A percentile compares a stretch with the other conserved stretches of the same genome.
Conservation (phyloP, 2,888 invertebrate species). For the Eumerus sabulonum region DNA sequence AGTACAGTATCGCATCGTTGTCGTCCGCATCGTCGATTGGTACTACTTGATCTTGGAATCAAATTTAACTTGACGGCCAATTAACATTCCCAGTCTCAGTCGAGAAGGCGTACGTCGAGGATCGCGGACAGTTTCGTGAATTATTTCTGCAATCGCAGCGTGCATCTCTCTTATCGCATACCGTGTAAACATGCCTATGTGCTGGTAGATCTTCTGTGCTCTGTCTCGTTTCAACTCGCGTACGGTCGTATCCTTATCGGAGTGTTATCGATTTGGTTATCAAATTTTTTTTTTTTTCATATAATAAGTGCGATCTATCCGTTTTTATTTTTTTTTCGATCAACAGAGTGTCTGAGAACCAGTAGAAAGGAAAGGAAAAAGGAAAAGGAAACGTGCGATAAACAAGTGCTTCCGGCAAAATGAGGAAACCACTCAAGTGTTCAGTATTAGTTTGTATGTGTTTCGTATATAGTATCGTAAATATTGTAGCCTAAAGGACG, state of each 20-base stretch:
- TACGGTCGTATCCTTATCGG: constrained; percentile 47
- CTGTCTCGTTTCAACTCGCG: constrained; percentile 21
- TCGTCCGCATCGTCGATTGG: constrained; percentile 57
- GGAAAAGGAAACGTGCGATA: constrained; percentile 20
- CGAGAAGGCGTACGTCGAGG: constrained; percentile 71
- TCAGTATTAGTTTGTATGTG: constrained; percentile 78
- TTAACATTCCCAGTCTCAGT: constrained; percentile 72
- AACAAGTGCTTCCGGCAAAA: constrained; percentile 46
- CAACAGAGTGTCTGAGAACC: constrained; percentile 11
- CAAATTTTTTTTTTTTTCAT: constrained; percentile 27
- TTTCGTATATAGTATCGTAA: constrained; percentile 39
- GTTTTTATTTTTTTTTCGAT: constrained; percentile 5
- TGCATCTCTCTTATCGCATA: constrained; percentile 36
- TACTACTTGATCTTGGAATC: constrained; percentile 68
- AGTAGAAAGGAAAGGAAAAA: background rate
- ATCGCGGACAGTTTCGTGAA: constrained; percentile 61
- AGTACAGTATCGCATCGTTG: constrained; percentile 43
- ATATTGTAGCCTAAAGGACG: constrained; percentile 2
- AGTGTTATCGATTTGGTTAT: constrained; percentile 44
- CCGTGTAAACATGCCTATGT: constrained; percentile 6
- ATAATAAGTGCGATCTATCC: constrained; percentile 32
- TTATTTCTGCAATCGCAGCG: constrained; percentile 37
- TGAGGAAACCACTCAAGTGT: constrained; percentile 73
- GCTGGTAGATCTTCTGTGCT: constrained; percentile 5
- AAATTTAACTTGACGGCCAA: constrained; percentile 66